These are phyloP conservation scores for Parasteatoda tepidariorum DNA, from an alignment of 1,140 invertebrate species.

Conservation along the genomic window DNA sequence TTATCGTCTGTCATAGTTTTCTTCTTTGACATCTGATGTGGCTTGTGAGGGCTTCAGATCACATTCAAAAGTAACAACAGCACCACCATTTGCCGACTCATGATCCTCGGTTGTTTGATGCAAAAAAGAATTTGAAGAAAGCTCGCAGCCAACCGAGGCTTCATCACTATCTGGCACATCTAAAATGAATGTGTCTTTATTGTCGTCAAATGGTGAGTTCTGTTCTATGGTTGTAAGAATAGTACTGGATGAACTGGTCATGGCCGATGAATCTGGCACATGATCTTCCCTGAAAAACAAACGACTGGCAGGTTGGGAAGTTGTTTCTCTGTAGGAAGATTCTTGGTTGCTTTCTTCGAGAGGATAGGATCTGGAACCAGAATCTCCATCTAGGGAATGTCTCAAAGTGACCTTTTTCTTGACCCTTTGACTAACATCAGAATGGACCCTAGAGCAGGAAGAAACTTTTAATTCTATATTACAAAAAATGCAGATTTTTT, in stretches of 20 bases:
- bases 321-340: neutral
- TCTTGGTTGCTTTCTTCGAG: slow-evolving; percentile 37
- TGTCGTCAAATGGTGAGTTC: slow-evolving; percentile 4
- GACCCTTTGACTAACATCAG: slow-evolving; percentile 80
- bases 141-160: neutral
- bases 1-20: too few relatives aligned
- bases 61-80: neutral
- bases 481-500: neutral
- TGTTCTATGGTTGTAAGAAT: slow-evolving; percentile 11
- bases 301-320: neutral
- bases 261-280: neutral
- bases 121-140: neutral
- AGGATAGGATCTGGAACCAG: slow-evolving; percentile 7
- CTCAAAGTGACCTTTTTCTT: slow-evolving; percentile 86
- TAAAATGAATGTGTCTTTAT: slow-evolving; percentile 11
- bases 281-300: slow-evolving; percentile 10
- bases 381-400: slow-evolving; percentile 67
- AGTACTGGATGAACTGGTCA: neutral
- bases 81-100: neutral
- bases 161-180: slow-evolving; percentile 39
- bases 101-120: neutral
- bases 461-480: too few relatives aligned
- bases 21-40: too few relatives aligned
- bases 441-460: slow-evolving; percentile 73
- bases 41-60: too few relatives aligned